These are phyloP conservation scores for Rostratula benghalensis DNA, from an alignment of 2,113 vertebrate genomes.

Conservation along the genomic window DNA sequence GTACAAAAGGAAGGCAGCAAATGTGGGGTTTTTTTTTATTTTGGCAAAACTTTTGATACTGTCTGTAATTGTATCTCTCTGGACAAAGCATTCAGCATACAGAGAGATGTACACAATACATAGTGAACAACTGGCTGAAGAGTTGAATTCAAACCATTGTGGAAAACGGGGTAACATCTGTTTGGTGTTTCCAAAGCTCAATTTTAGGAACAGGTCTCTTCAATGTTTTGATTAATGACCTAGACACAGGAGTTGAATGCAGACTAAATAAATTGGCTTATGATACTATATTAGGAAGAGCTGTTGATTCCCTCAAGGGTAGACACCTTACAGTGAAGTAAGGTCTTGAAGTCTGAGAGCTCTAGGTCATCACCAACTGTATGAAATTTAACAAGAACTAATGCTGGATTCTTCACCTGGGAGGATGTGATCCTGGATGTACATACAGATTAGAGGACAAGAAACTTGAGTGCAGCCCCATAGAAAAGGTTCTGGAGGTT, in stretches of 20 bases:
- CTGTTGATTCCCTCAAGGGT: fast-evolving
- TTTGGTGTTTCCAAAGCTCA: neutral
- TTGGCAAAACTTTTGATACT: neutral
- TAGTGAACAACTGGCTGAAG: neutral
- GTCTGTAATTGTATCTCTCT: neutral
- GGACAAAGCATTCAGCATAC: neutral
- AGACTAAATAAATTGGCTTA: neutral
- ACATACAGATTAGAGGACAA: neutral
- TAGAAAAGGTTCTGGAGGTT: neutral
- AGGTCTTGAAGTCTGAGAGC: neutral
- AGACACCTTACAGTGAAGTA: neutral
- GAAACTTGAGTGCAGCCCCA: neutral
- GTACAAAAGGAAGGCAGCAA: neutral
- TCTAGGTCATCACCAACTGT: neutral
- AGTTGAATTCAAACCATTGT: neutral
- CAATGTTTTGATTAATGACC: neutral
- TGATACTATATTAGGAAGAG: neutral
- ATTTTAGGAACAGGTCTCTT: neutral
- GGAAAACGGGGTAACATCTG: neutral
- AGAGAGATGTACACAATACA: neutral
- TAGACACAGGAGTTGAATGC: neutral
- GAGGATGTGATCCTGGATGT: neutral
- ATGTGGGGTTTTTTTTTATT: neutral
- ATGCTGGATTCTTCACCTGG: neutral
- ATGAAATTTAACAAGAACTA: neutral